These are phyloP conservation scores for Tachina grossa DNA, from an alignment of 2,888 invertebrate genomes.

Conservation along the genomic window DNA sequence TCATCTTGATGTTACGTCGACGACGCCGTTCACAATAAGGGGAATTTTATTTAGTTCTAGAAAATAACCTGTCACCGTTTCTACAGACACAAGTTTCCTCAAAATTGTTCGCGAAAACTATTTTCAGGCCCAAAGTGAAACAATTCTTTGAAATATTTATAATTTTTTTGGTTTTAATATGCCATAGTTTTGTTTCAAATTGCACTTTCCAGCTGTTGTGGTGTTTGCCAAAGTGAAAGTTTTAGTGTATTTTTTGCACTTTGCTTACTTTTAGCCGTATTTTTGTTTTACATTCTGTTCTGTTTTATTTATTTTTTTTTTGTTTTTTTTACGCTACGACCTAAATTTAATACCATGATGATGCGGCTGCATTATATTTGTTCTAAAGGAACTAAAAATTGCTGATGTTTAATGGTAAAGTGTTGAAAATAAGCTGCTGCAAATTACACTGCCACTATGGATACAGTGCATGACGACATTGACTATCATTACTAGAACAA, in stretches of 20 bases:
- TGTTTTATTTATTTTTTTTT: not conserved
- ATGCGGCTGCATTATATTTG: constrained; percentile 64
- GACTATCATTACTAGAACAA: not conserved
- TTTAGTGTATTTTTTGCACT: constrained; percentile 16
- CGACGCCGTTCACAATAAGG: too few relatives aligned
- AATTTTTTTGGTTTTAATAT: not conserved
- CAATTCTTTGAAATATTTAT: too few relatives aligned
- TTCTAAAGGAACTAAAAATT: constrained; percentile 44
- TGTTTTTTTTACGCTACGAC: constrained; percentile 22
- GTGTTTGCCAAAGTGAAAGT: constrained; percentile 49
- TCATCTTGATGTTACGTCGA: too few relatives aligned
- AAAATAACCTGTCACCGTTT: too few relatives aligned
- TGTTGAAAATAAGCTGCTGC: constrained; percentile 63
- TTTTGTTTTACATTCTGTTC: constrained; percentile 12
- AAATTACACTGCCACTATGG: constrained; percentile 42
- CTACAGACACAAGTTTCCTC: too few relatives aligned
- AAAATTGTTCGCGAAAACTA: too few relatives aligned
- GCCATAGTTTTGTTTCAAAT: not conserved
- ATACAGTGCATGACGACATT: not conserved
- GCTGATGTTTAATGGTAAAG: constrained; percentile 61
- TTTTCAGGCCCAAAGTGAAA: too few relatives aligned
- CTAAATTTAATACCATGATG: constrained; percentile 65
- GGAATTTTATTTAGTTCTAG: too few relatives aligned
- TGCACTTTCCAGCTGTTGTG: not conserved
- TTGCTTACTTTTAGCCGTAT: constrained; percentile 30